Conservation (phyloP, 2,113 vertebrate genomes). For the Pterophyllum scalare region DNA sequence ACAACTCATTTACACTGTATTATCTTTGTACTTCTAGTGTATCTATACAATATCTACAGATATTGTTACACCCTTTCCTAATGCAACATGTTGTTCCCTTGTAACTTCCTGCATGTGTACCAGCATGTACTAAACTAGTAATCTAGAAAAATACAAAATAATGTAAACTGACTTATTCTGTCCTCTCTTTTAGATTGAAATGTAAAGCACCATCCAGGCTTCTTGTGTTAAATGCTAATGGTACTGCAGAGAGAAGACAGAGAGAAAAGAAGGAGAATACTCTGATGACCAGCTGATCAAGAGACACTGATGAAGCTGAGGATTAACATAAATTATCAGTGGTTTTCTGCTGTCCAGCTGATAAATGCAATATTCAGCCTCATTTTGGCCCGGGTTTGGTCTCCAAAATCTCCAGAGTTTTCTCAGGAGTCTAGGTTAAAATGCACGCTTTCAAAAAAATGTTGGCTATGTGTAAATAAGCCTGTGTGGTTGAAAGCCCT, state of each 20-base stretch:
- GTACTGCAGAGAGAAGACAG: background rate
- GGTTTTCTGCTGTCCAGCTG: background rate
- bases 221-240: background rate
- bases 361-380: background rate
- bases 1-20: background rate
- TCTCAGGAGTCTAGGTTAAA: background rate
- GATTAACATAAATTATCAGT: background rate
- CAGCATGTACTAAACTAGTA: background rate
- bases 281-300: background rate
- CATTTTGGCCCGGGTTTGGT: background rate
- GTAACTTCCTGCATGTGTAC: background rate
- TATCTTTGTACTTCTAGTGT: background rate
- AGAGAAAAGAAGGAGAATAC: background rate
- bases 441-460: background rate
- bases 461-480: background rate
- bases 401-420: background rate
- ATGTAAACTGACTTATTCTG: background rate
- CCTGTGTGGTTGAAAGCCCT: background rate
- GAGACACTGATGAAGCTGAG: background rate
- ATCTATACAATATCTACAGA: background rate
- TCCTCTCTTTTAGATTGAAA: background rate
- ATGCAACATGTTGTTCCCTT: background rate
- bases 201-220: too few species aligned
- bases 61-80: background rate
- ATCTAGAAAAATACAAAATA: background rate